phyloP scores from a whole-genome alignment of 1,140 invertebrate genomes.

The Eriosoma lanigerum region DNA sequence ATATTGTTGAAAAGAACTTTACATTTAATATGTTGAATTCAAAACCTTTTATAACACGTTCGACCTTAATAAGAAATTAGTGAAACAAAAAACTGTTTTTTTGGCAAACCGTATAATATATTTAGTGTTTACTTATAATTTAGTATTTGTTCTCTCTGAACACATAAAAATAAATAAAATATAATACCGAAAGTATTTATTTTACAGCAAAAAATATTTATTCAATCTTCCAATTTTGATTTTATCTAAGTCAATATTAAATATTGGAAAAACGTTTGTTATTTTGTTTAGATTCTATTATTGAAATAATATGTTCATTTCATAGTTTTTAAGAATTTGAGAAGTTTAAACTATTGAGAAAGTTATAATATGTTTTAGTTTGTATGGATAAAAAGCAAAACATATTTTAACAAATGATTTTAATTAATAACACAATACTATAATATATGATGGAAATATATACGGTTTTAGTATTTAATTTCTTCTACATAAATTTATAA shows the following conservation, averaged over 20 bases:
- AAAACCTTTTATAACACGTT: constrained; percentile 26
- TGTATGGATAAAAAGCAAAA: no score
- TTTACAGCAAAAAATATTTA: neutral
- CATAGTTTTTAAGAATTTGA: no score
- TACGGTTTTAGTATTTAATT: no score
- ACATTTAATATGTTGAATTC: neutral
- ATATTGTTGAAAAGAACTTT: neutral
- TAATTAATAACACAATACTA: no score
- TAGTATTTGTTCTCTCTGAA: neutral
- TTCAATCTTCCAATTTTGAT: neutral
- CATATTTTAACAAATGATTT: no score
- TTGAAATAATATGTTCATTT: no score
- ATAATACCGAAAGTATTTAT: neutral
- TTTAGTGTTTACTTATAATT: neutral
- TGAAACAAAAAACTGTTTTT: neutral
- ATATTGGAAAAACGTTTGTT: neutral
- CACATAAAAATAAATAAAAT: neutral
- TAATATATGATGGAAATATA: no score
- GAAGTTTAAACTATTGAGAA: no score
- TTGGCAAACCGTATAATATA: constrained; percentile 1
- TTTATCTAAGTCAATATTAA: neutral
- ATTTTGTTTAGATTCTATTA: no score
- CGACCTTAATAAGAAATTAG: constrained; percentile 29
- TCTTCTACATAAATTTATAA: no score
- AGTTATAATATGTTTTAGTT: no score